A percentile compares a stretch with the other conserved stretches of the same genome.
phyloP scores from a whole-genome alignment of 2,113 vertebrate genomes.

The Corvus moneduloides region DNA sequence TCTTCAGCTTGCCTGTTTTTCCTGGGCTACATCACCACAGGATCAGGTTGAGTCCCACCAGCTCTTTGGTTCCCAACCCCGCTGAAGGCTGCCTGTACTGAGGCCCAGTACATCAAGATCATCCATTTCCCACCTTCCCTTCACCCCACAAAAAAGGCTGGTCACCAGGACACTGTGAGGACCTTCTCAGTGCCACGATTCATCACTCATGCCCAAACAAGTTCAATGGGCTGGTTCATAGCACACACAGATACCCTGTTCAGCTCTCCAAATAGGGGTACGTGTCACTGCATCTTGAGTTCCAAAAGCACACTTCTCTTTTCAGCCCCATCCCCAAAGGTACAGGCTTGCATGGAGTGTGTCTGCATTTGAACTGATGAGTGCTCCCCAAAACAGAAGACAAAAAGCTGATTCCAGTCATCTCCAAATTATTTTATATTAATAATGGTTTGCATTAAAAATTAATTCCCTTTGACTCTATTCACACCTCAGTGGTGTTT shows the following conservation, averaged over 20 bases:
- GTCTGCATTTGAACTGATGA: background rate
- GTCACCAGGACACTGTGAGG: background rate
- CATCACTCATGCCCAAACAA: background rate
- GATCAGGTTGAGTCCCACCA: background rate
- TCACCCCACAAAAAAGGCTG: background rate
- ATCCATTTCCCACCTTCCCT: background rate
- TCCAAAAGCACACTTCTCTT: background rate
- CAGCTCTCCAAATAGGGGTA: background rate
- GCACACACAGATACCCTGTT: fast-evolving
- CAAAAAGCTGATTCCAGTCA: background rate
- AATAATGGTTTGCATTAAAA: background rate
- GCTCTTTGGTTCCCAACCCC: background rate
- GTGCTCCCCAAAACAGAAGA: background rate
- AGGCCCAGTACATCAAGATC: background rate
- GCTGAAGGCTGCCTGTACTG: background rate
- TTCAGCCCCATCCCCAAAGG: background rate
- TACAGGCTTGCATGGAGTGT: background rate
- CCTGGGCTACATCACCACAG: background rate
- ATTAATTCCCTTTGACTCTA: background rate
- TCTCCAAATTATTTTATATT: constrained; percentile 3
- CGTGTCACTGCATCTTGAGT: fast-evolving
- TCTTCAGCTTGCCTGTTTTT: background rate
- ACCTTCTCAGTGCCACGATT: background rate
- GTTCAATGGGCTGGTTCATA: background rate
- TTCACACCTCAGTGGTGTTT: constrained; percentile 43